These are phyloP conservation scores for Eulemur macaco DNA, from an alignment of 2,113 vertebrate genomes.

Conservation along the genomic window DNA sequence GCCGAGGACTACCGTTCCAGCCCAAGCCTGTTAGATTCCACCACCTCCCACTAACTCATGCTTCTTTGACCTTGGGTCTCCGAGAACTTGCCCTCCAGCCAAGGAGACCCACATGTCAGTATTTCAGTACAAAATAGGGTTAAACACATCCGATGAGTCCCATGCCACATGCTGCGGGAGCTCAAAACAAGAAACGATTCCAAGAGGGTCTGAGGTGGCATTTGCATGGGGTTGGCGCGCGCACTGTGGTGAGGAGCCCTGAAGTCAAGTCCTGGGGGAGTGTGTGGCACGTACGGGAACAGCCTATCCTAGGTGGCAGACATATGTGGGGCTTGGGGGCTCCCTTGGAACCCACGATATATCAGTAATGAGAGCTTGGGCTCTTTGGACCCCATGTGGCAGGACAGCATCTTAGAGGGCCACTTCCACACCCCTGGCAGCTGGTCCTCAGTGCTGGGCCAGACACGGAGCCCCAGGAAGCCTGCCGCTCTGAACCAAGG, in stretches of 20 bases:
- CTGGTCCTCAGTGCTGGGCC: not conserved
- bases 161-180: not conserved
- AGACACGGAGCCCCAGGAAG: not conserved
- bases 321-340: rapidly evolving
- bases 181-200: not conserved
- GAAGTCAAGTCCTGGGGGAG: not conserved
- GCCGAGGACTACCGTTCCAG: not conserved
- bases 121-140: not conserved
- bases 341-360: not conserved
- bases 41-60: not conserved
- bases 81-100: not conserved
- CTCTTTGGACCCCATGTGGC: not conserved
- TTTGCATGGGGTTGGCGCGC: not conserved
- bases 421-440: not conserved
- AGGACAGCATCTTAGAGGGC: not conserved
- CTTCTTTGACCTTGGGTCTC: not conserved
- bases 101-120: not conserved
- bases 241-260: not conserved
- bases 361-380: not conserved
- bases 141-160: not conserved
- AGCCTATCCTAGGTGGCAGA: not conserved
- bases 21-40: not conserved
- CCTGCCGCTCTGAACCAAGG: not conserved
- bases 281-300: not conserved
- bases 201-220: not conserved